These are phyloP conservation scores for Cynocephalus volans DNA, from an alignment of 2,113 vertebrate genomes.

Conservation along the genomic window DNA sequence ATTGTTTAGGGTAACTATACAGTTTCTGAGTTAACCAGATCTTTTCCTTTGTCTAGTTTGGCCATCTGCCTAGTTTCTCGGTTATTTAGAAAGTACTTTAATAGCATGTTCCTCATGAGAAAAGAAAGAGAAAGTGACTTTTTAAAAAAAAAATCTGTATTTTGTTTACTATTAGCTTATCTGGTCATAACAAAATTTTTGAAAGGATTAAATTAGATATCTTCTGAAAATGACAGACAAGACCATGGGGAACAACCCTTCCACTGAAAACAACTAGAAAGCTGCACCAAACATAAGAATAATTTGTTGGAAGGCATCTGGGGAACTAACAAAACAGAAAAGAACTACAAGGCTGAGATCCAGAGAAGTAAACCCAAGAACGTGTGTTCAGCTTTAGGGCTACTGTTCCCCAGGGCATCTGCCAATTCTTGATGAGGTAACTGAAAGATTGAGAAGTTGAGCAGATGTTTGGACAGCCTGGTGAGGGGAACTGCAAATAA, in stretches of 20 bases:
- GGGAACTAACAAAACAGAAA: neutral
- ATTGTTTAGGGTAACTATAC: neutral
- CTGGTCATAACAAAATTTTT: neutral
- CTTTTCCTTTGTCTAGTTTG: neutral
- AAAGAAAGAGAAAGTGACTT: slow-evolving; percentile 57
- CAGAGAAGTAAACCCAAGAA: neutral
- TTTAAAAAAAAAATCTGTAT: neutral
- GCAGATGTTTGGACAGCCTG: neutral
- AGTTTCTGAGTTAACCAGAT: neutral
- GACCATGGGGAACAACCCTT: neutral
- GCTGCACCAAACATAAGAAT: neutral
- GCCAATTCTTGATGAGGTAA: neutral
- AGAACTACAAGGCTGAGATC: neutral
- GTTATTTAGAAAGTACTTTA: slow-evolving; percentile 56
- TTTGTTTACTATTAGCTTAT: slow-evolving; percentile 17
- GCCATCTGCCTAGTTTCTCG: slow-evolving; percentile 12
- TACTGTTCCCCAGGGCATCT: neutral
- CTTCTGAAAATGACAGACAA: slow-evolving; percentile 18
- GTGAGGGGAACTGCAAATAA: neutral
- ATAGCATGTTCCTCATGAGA: neutral
- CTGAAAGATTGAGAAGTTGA: neutral
- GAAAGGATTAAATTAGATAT: neutral
- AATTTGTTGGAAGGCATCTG: neutral
- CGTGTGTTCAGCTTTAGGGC: neutral
- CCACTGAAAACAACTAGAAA: neutral